A percentile compares a stretch with the other conserved stretches of the same genome.
phyloP scores from a whole-genome alignment of 1,140 invertebrate genomes.

The Halesus radiatus region DNA sequence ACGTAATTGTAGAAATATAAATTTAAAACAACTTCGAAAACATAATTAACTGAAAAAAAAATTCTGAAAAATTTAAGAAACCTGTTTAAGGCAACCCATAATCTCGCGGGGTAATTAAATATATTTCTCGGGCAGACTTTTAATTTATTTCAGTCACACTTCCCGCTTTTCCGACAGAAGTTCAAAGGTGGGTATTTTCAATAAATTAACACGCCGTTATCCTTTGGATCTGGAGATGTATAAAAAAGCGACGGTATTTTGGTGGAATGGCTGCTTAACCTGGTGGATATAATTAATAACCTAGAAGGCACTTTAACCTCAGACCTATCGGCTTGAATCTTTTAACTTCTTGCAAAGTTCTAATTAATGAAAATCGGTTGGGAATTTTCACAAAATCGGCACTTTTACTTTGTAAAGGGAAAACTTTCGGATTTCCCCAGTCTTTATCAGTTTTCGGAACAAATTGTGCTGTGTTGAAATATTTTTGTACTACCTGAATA shows the following conservation, averaged over 20 bases:
- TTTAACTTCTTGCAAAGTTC: slow-evolving; percentile 41
- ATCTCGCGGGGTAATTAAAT: too few relatives aligned
- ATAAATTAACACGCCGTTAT: too few relatives aligned
- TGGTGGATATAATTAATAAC: slow-evolving; percentile 36
- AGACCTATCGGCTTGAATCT: slow-evolving; percentile 30
- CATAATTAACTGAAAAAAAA: too few relatives aligned
- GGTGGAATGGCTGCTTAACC: slow-evolving; percentile 32
- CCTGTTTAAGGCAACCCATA: too few relatives aligned
- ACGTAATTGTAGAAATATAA: too few relatives aligned
- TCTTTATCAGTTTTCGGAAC: slow-evolving; percentile 10
- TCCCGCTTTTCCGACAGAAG: too few relatives aligned
- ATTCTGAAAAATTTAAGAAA: too few relatives aligned
- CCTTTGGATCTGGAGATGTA: background rate
- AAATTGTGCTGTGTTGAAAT: background rate
- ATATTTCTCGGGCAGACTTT: too few relatives aligned
- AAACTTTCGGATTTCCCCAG: slow-evolving; percentile 20
- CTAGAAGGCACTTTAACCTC: slow-evolving; percentile 28
- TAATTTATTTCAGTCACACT: too few relatives aligned
- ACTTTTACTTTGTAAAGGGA: slow-evolving; percentile 19
- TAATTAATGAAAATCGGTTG: slow-evolving; percentile 44
- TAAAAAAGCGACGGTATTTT: background rate
- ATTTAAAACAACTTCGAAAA: too few relatives aligned
- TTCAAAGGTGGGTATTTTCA: too few relatives aligned
- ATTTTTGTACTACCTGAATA: background rate
- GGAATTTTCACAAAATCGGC: slow-evolving; percentile 22